Evolutionary conservation across 1,140 invertebrate genomes (phyloP).

Genomic region (Dendrolimus kikuchii): DNA sequence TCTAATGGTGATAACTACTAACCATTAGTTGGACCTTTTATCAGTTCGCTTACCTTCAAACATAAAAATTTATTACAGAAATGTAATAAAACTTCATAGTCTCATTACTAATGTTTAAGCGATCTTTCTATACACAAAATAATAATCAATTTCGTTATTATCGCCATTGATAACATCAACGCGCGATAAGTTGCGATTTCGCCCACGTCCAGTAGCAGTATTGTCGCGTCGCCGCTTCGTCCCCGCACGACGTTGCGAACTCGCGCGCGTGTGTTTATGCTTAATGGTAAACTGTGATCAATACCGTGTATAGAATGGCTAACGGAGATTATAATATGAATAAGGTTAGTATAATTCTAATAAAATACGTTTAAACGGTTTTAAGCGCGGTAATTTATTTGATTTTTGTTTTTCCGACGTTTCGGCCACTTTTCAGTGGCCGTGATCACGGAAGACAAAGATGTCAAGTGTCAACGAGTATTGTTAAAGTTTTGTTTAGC

Average conservation of each 20-base stretch:
- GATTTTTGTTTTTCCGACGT: too few species aligned
- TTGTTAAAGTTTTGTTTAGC: too few species aligned
- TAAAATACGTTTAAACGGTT: not conserved
- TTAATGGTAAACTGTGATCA: conserved; percentile 22
- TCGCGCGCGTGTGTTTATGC: conserved; percentile 5
- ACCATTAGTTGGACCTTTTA: too few species aligned
- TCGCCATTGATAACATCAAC: too few species aligned
- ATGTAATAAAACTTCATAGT: not conserved
- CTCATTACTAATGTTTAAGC: not conserved
- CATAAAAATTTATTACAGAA: not conserved
- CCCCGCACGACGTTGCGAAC: too few species aligned
- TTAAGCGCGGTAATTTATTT: too few species aligned
- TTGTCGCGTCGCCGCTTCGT: not conserved
- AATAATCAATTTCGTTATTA: not conserved
- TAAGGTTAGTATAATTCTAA: conserved; percentile 25
- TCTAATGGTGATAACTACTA: too few species aligned
- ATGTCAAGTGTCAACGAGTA: too few species aligned
- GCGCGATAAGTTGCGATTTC: not conserved
- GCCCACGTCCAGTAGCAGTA: conserved; percentile 4
- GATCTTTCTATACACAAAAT: not conserved
- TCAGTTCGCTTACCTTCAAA: too few species aligned
- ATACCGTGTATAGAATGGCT: conserved; percentile 28
- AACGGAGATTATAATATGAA: conserved; percentile 48
- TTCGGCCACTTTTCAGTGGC: too few species aligned
- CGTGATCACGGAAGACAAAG: too few species aligned